Conservation (phyloP, 2,797 vertebrate genomes). For the Crenichthys baileyi region DNA sequence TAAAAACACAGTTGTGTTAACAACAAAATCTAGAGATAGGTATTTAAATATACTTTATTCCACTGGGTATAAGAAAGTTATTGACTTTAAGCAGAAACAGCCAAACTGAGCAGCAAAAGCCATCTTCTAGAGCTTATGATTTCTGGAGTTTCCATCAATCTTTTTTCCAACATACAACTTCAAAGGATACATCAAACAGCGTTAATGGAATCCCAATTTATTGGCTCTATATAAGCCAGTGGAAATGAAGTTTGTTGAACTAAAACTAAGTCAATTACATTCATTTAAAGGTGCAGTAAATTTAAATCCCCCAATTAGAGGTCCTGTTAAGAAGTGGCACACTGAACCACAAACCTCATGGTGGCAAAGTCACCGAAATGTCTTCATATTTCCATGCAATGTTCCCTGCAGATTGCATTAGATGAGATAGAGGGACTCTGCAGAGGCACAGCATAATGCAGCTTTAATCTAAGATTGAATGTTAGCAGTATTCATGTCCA, state of each 20-base stretch:
- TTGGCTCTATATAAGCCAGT: background rate
- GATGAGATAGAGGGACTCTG: conserved; percentile 26
- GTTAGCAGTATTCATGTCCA: conserved; percentile 33
- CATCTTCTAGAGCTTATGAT: background rate
- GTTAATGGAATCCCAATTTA: background rate
- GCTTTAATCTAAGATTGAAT: conserved; percentile 56
- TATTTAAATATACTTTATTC: background rate
- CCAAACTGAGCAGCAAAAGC: background rate
- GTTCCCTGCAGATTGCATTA: conserved; percentile 24
- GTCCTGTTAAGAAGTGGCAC: background rate
- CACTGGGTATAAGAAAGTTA: background rate
- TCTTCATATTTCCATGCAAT: background rate
- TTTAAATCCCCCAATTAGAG: background rate
- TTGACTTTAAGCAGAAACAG: background rate
- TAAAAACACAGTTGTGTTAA: background rate
- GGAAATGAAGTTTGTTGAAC: background rate
- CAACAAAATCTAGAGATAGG: background rate
- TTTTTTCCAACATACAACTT: background rate
- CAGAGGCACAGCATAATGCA: conserved; percentile 16
- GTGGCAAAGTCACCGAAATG: background rate
- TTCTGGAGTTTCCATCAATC: background rate
- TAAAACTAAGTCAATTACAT: background rate
- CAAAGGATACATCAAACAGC: background rate
- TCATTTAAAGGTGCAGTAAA: background rate
- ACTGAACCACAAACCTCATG: background rate